Conservation (phyloP, 2,888 invertebrate species). For the Acronicta alni region DNA sequence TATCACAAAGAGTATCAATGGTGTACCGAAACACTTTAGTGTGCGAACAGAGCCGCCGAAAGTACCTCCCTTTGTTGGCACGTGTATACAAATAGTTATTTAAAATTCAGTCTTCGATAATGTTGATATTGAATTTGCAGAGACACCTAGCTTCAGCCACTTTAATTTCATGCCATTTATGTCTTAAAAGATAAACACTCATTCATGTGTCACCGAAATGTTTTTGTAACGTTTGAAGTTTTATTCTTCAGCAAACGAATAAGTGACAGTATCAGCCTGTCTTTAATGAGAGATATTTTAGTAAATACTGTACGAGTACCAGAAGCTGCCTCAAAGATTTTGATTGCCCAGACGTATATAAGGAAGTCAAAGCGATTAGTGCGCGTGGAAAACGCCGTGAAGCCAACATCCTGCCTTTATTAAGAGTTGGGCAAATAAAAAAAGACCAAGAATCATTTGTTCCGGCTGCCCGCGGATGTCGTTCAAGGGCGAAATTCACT, state of each 20-base stretch:
- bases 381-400: conserved; percentile 83
- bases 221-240: not conserved
- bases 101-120: conserved; percentile 53
- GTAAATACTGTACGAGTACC: conserved; percentile 16
- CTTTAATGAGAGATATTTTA: not conserved
- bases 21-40: conserved; percentile 84
- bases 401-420: conserved; percentile 85
- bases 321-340: conserved; percentile 49
- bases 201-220: conserved; percentile 4
- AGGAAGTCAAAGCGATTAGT: conserved; percentile 79
- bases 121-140: conserved; percentile 35
- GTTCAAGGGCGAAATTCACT: conserved; percentile 85
- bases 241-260: not conserved
- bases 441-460: conserved; percentile 79
- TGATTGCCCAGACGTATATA: conserved; percentile 56
- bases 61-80: conserved; percentile 76
- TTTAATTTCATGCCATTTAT: conserved; percentile 48
- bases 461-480: conserved; percentile 86
- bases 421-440: conserved; percentile 77
- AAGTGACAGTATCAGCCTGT: no score
- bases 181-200: conserved; percentile 19
- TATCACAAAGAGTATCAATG: conserved; percentile 87
- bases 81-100: conserved; percentile 71
- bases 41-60: conserved; percentile 78
- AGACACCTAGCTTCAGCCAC: conserved; percentile 34